Evolutionary conservation across 2,888 invertebrate species (phyloP).

Genomic region (Cephus pygmeus): DNA sequence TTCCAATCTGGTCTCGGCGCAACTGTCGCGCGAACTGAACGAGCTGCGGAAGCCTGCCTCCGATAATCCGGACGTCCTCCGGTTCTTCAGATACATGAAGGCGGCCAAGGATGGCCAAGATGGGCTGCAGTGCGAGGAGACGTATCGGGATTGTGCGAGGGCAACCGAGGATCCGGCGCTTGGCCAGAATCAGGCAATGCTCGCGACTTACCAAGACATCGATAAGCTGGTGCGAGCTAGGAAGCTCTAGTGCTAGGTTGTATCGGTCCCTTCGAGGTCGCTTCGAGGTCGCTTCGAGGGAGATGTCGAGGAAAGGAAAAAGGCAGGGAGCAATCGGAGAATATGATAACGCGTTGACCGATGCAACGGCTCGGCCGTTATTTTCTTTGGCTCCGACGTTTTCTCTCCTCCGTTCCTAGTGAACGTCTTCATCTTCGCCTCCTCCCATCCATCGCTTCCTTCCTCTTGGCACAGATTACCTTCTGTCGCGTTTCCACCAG

Average conservation of each 20-base stretch:
- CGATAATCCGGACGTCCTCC: conserved; percentile 86
- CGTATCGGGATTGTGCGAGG: conserved; percentile 74
- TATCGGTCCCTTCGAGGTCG: too few relatives aligned
- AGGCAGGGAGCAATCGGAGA: too few relatives aligned
- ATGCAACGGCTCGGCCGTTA: neutral
- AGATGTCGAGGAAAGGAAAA: too few relatives aligned
- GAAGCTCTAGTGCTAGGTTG: conserved; percentile 65
- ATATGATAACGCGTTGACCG: too few relatives aligned
- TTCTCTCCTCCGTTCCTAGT: neutral
- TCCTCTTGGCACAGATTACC: too few relatives aligned
- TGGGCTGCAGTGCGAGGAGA: conserved; percentile 77
- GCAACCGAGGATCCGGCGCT: conserved; percentile 72
- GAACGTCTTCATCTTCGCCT: too few relatives aligned
- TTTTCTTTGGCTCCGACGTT: neutral
- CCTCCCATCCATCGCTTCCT: too few relatives aligned
- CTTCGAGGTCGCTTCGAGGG: too few relatives aligned
- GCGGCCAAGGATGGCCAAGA: conserved; percentile 90
- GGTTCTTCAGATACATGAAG: conserved; percentile 92
- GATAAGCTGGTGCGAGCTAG: conserved; percentile 88
- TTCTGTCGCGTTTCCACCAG: too few relatives aligned
- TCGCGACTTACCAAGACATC: conserved; percentile 87
- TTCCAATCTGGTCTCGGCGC: conserved; percentile 88
- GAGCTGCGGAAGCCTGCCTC: conserved; percentile 86
- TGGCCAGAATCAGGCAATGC: conserved; percentile 79
- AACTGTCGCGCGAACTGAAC: conserved; percentile 88